Base-by-base conservation (phyloP, 2,113 vertebrate species). In the Chaetodon auriga region DNA sequence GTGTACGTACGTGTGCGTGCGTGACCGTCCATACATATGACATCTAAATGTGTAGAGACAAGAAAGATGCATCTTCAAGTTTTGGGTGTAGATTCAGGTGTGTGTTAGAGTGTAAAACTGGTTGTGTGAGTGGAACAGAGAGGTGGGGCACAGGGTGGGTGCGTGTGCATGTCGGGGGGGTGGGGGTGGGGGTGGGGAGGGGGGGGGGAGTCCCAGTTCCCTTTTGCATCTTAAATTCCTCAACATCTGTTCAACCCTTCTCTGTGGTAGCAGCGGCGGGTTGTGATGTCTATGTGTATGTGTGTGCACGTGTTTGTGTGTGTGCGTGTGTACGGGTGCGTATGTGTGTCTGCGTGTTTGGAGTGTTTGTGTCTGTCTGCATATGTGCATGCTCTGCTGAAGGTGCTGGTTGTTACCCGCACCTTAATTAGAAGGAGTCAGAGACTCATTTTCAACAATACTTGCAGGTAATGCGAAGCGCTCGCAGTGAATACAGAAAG, bases 151-250 rank as follows among this genome's bases (percentile, higher is more conserved):
- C 61, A 48, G 65, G 69, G 75, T 78, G 80, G 13, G 75, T 71
- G 72, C 72, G 64, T 81, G 79, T 73, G 57, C 49, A 86, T 77
- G 71, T 82, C 30, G 30, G 30, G 61, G 75, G 77, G 48, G 5
- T 19, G 21, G 35, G 82, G 30, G 81, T 68, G 61, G 75, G 77
- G 45, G 6, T 19, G 21, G 35, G 82, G n/a, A n/a, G n/a, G n/a
- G n/a, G n/a, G n/a, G 83, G 84, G 77, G 75, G 86, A 83, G 89
- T 89, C 91, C 92, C 91, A 92, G 89, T 92, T 94, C 90, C 93
- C 90, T 92, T 94, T 92, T 95, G 94, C 95, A 95, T 96, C 95
- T 96, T 95, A 96, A 96, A 97, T 97, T 97, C 96, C 96, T 93
- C 95, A 96, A 97, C 96, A 97, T 97, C 96, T 97, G 96, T 96